Evolutionary conservation across 2,888 invertebrate genomes (phyloP).

Genomic region (Eristalis intricaria): DNA sequence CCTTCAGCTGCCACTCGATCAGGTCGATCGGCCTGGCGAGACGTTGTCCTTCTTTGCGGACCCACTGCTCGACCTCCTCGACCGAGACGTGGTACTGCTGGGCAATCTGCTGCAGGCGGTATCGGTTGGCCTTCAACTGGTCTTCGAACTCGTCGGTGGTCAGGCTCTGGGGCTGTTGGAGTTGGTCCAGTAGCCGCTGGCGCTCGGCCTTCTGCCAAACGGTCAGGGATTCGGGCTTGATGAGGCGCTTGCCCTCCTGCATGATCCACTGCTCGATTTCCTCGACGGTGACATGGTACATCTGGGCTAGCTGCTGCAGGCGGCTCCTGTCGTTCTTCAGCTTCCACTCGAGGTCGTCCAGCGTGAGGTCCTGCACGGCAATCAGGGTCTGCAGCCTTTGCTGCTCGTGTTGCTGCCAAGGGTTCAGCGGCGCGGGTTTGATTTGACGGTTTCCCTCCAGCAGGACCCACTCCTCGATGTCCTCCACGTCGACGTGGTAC

Average conservation of each 20-base stretch:
- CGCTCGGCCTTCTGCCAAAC: conserved; percentile 78
- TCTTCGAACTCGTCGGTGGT: conserved; percentile 76
- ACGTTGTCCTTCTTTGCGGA: conserved; percentile 77
- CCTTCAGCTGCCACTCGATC: conserved; percentile 76
- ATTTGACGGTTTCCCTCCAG: conserved; percentile 77
- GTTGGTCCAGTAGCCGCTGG: conserved; percentile 75
- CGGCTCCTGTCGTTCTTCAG: conserved; percentile 77
- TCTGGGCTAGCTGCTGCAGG: conserved; percentile 77
- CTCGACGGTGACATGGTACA: conserved; percentile 78
- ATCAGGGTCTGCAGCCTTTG: conserved; percentile 76
- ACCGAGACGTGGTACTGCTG: conserved; percentile 77
- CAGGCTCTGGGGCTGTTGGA: conserved; percentile 75
- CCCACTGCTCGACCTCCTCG: conserved; percentile 78
- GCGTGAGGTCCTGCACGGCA: conserved; percentile 76
- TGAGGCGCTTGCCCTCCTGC: conserved; percentile 76
- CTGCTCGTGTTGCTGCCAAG: conserved; percentile 78
- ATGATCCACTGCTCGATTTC: conserved; percentile 80
- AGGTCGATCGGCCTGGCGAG: conserved; percentile 76
- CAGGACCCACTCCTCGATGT: conserved; percentile 78
- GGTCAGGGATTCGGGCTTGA: conserved; percentile 76
- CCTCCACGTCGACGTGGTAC: conserved; percentile 76
- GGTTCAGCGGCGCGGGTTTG: conserved; percentile 76
- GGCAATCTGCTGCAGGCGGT: conserved; percentile 76
- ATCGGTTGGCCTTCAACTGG: conserved; percentile 76
- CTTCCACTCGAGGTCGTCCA: conserved; percentile 78